Evolutionary conservation across 2,113 vertebrate genomes (phyloP), one percentile per base, ranked within the genome.

Genomic region (Plectropomus leopardus): DNA sequence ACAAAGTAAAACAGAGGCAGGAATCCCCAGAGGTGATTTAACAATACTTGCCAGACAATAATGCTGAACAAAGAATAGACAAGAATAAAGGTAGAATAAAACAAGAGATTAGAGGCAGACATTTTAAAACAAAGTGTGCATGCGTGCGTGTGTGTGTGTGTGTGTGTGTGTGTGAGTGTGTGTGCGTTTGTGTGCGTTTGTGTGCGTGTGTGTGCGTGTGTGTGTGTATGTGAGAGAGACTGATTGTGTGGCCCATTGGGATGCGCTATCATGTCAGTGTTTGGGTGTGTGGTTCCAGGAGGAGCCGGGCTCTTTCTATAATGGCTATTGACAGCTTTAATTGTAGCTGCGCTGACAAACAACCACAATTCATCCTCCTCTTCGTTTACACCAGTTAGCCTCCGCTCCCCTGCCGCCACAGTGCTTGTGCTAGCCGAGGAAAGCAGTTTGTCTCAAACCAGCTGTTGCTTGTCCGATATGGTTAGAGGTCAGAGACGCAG

Each of bases 321-420:
- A 93, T 89, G 71, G 19, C 71, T 91, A 91, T 89, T 77, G 94
- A 88, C 89, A 86, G 60, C 82, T 84, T 66, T 92, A 91, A 94
- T 93, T 92, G 85, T 60, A 17, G 65, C 80, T 23, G 45, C 54
- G 58, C 83, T 85, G 90, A 92, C 83, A 91, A 85, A 82, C 84
- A 82, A 73, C 81, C 54, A 82, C 68, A 78, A 82, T 86, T 79
- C 64, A 53, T 83, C 83, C 79, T 84, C 78, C 83, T 88, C 81
- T 88, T 87, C 70, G 75, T 89, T 91, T 87, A 59, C 68, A 60
- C 68, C 81, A 82, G 84, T 92, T 89, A 93, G 86, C 78, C 58
- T 10, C 0, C 4, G 7, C 58, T 87, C 78, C 78, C 84, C 60
- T 58, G 86, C 32, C 19, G 34, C 72, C 44, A 15, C 15, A 3